Conservation (phyloP, 2,113 vertebrate genomes). For the Labrus mixtus region DNA sequence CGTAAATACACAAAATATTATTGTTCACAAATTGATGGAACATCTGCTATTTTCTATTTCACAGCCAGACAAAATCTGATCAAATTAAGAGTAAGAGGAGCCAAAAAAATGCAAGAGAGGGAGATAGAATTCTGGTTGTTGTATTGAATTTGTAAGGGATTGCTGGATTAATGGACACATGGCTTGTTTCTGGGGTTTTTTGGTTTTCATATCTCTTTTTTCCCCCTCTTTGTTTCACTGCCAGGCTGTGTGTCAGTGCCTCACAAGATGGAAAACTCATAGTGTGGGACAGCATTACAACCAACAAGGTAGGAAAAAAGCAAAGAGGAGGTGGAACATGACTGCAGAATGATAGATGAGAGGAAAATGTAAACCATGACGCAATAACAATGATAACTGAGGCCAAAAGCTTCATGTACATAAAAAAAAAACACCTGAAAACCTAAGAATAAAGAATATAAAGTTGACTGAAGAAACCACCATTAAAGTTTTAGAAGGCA, state of each 20-base stretch:
- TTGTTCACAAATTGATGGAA: slow-evolving; percentile 9
- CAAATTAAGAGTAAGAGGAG: neutral
- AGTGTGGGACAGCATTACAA: slow-evolving; percentile 96
- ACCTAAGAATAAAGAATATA: too few relatives aligned
- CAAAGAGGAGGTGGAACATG: neutral
- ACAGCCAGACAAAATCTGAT: neutral
- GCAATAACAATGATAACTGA: too few relatives aligned
- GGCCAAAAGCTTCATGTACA: too few relatives aligned
- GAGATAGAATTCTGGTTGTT: too few relatives aligned
- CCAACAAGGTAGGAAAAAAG: slow-evolving; percentile 91
- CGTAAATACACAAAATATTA: slow-evolving; percentile 79
- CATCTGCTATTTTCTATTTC: slow-evolving; percentile 4
- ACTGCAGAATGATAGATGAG: neutral
- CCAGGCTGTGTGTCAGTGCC: slow-evolving; percentile 94
- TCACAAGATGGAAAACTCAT: slow-evolving; percentile 98
- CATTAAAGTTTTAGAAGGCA: neutral
- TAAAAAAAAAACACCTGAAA: too few relatives aligned
- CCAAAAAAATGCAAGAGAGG: neutral
- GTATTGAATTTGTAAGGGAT: neutral
- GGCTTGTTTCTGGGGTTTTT: neutral
- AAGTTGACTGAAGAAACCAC: too few relatives aligned
- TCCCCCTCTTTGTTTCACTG: slow-evolving; percentile 28
- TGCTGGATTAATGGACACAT: neutral
- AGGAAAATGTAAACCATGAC: neutral
- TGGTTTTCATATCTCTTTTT: neutral